phyloP scores from a whole-genome alignment of 2,888 invertebrate genomes.

The Osmoderma eremita region DNA sequence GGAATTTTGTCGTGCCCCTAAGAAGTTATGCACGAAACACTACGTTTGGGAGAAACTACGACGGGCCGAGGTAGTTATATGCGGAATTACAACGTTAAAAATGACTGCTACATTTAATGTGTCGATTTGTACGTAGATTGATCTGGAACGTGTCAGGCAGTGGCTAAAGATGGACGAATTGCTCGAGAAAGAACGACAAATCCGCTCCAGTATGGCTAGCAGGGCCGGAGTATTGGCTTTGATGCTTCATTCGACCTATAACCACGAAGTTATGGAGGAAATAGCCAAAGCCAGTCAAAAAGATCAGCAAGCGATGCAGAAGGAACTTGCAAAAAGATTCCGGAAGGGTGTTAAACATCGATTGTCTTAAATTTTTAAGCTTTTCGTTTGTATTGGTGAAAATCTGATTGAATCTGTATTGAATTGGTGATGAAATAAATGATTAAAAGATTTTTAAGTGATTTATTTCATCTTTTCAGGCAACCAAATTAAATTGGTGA shows the following conservation, averaged over 20 bases:
- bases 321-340: slow-evolving; percentile 61
- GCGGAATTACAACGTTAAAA: no score
- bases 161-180: slow-evolving; percentile 95
- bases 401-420: no score
- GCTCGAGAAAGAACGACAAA: slow-evolving; percentile 91
- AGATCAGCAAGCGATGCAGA: slow-evolving; percentile 65
- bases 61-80: slow-evolving; percentile 89
- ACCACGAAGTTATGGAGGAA: slow-evolving; percentile 89
- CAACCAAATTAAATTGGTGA: no score
- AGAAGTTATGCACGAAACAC: slow-evolving; percentile 91
- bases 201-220: slow-evolving; percentile 76
- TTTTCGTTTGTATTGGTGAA: background rate
- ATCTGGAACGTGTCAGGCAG: slow-evolving; percentile 90
- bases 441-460: no score
- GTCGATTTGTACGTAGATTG: slow-evolving; percentile 83
- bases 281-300: slow-evolving; percentile 67
- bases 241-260: slow-evolving; percentile 96
- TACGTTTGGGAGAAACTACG: slow-evolving; percentile 96
- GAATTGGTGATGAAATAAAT: no score
- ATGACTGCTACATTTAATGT: slow-evolving; percentile 6
- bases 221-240: slow-evolving; percentile 92
- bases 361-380: slow-evolving; percentile 38
- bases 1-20: slow-evolving; percentile 87
- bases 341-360: slow-evolving; percentile 48
- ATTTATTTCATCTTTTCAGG: no score